phyloP scores from a whole-genome alignment of 2,113 vertebrate genomes.

The Scomber japonicus region DNA sequence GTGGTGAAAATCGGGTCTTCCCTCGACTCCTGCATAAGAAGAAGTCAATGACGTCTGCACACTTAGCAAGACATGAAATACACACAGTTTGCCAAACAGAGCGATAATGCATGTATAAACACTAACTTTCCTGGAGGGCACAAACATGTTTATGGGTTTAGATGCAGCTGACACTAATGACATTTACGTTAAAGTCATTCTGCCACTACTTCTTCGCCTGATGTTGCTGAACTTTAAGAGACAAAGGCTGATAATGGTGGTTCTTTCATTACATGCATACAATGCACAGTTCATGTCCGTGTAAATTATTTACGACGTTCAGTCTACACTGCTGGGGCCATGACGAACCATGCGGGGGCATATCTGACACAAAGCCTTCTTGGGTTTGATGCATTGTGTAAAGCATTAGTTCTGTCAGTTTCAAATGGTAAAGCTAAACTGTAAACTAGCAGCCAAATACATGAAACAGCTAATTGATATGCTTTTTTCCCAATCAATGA shows the following conservation, averaged over 20 bases:
- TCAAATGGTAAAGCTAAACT: not conserved
- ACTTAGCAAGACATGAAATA: not conserved
- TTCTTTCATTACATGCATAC: not conserved
- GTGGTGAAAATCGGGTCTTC: not conserved
- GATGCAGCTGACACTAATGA: not conserved
- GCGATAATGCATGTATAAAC: not conserved
- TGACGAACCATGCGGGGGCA: not conserved
- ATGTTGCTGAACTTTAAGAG: not conserved
- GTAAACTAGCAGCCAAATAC: not conserved
- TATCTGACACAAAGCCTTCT: conserved; percentile 6
- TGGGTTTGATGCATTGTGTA: not conserved
- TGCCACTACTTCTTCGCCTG: not conserved
- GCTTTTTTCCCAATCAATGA: not conserved
- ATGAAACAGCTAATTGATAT: not conserved
- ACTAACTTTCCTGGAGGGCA: not conserved
- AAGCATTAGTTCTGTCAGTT: not conserved
- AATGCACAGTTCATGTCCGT: not conserved
- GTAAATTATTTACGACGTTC: conserved; percentile 61
- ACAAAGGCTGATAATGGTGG: not conserved
- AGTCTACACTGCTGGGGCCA: conserved; percentile 28
- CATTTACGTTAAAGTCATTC: not conserved
- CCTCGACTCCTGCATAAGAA: not conserved
- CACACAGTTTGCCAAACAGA: not conserved
- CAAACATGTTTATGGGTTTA: not conserved
- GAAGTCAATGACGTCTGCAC: not conserved